phyloP scores from a whole-genome alignment of 2,888 invertebrate genomes.

The Torymus auratus region DNA sequence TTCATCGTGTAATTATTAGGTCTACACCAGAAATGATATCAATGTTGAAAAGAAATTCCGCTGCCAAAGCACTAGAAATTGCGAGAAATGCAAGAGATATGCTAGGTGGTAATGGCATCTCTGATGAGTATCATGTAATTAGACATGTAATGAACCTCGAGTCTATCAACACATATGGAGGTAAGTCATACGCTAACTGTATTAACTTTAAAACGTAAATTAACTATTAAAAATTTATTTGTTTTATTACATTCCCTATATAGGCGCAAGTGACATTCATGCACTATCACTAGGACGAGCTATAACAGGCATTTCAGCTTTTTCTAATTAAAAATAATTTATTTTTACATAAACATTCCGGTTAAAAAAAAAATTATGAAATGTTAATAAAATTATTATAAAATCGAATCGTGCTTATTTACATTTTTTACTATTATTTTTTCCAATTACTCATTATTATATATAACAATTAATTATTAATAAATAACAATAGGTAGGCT shows the following conservation, averaged over 20 bases:
- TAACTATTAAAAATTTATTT: no score
- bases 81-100: slow-evolving; percentile 94
- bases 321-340: slow-evolving; percentile 73
- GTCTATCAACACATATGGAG: slow-evolving; percentile 99
- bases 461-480: no score
- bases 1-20: slow-evolving; percentile 67
- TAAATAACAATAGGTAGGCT: no score
- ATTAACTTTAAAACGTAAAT: no score
- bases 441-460: no score
- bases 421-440: no score
- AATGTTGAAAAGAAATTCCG: slow-evolving; percentile 95
- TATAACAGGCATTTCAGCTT: slow-evolving; percentile 95
- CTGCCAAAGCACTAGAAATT: slow-evolving; percentile 95
- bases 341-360: no score
- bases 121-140: slow-evolving; percentile 98
- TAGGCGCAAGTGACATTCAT: slow-evolving; percentile 95
- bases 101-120: slow-evolving; percentile 98
- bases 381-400: no score
- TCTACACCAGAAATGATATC: slow-evolving; percentile 96
- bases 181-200: slow-evolving; percentile 74
- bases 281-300: slow-evolving; percentile 95
- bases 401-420: no score
- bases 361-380: no score
- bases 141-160: slow-evolving; percentile 98
- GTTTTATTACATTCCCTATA: no score